Evolutionary conservation across 2,888 invertebrate genomes (phyloP).

Genomic region (Cyaniris semiargus): DNA sequence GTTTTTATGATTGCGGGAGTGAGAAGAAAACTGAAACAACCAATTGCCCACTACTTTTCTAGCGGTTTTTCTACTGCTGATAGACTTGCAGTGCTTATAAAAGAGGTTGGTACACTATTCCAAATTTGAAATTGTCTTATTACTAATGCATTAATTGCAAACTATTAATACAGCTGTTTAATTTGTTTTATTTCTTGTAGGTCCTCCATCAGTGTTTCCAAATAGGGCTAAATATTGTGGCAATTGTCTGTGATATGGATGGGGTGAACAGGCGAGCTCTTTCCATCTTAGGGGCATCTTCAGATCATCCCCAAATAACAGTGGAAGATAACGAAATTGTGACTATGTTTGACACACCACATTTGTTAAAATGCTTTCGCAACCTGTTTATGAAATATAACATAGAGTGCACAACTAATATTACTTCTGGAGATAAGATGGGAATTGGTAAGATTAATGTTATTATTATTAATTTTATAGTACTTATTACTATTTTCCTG

Average conservation of each 20-base stretch:
- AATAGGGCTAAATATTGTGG: constrained; percentile 36
- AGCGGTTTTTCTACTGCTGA: background rate
- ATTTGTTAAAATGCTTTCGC: background rate
- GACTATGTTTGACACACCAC: background rate
- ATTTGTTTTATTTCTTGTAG: constrained; percentile 38
- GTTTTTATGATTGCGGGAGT: background rate
- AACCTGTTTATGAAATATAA: background rate
- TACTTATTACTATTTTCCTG: background rate
- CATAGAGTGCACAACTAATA: background rate
- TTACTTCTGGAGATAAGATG: background rate
- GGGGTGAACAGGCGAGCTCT: constrained; percentile 38
- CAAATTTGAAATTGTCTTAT: background rate
- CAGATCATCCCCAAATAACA: constrained; percentile 21
- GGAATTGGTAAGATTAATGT: constrained; percentile 7
- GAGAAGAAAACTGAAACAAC: background rate
- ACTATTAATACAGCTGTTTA: background rate
- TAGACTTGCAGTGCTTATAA: background rate
- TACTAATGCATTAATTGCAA: background rate
- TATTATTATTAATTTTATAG: background rate
- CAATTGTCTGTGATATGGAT: constrained; percentile 40
- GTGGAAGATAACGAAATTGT: background rate
- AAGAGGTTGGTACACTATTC: background rate
- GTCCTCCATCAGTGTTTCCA: constrained; percentile 37
- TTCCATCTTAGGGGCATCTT: constrained; percentile 37
- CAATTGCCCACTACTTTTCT: background rate